A percentile compares a stretch with the other conserved stretches of the same genome.
phyloP scores from a whole-genome alignment of 1,140 invertebrate genomes.

The Papilio aristodemus region DNA sequence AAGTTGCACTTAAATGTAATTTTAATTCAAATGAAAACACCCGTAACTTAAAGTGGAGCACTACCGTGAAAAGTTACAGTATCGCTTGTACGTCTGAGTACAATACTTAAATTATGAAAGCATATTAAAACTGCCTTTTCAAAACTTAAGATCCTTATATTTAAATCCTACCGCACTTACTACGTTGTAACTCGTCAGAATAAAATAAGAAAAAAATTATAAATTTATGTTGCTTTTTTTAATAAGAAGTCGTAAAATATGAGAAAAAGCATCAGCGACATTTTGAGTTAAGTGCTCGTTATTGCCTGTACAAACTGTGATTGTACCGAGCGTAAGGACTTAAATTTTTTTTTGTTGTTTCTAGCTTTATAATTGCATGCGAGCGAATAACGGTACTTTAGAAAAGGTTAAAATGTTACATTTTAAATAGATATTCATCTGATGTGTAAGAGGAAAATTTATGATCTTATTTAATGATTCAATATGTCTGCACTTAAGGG shows the following conservation, averaged over 20 bases:
- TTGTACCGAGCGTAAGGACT: slow-evolving; percentile 14
- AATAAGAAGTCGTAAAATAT: slow-evolving; percentile 8
- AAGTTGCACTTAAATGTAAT: neutral
- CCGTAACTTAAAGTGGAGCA: slow-evolving; percentile 4
- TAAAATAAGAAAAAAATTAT: neutral
- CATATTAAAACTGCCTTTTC: slow-evolving; percentile 7
- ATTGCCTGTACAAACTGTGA: slow-evolving; percentile 6
- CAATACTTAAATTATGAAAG: slow-evolving; percentile 15
- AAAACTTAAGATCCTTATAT: slow-evolving; percentile 15
- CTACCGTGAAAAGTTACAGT: slow-evolving; percentile 17
- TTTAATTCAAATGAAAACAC: slow-evolving; percentile 14
- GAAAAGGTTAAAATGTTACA: neutral
- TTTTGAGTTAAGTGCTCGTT: slow-evolving; percentile 10
- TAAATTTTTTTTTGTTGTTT: neutral
- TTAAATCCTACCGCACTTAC: neutral
- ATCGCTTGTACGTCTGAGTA: slow-evolving; percentile 18
- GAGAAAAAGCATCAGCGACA: slow-evolving; percentile 15
- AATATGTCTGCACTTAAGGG: neutral
- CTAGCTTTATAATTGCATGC: neutral
- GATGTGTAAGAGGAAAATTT: neutral
- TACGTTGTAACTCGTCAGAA: neutral
- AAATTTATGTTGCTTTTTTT: too few species aligned
- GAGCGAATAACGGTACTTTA: neutral
- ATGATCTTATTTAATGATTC: too few species aligned
- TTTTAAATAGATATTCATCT: neutral